Evolutionary conservation across 2,888 invertebrate genomes (phyloP), one percentile per base, ranked within the genome.

Genomic region (Pseudeuparius sepicola): DNA sequence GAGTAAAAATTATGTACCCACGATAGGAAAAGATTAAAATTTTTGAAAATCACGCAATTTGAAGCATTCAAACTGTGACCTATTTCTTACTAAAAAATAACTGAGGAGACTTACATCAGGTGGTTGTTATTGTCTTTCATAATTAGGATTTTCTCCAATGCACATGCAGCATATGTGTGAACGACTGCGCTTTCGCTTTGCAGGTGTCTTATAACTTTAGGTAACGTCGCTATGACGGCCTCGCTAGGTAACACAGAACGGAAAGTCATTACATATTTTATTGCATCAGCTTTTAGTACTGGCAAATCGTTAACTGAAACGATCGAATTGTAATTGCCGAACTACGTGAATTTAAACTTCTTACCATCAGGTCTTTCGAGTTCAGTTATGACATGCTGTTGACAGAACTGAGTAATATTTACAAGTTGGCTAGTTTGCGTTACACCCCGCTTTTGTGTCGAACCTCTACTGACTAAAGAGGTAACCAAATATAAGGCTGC

Each of bases 181-280:
- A 96, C 88, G 4, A 98, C 96, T 27, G 79, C 76, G 57, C 81
- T 83, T 14, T 77, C 73, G 1, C 86, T 73, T 11, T 66, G 60
- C 39, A 97, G 67, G 60, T 89, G 83, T 9, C 75, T 70, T 18
- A 92, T 76, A 49, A 96, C 61, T 40, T 81, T 70, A 0, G 92
- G 89, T 34, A 97, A 61, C 11, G 82, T 73, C 2, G 73, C 71
- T 25, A 81, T 59, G 23, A 96, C 67, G 7, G 83, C 67, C 43
- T 88, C 84, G 29, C 74, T 73, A 0, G 90, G 86, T 41, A 98
- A 67, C 49, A 96, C 74, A 37, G 85, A 85, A 38, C 98, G 75
- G 65, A 98, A 98, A 4, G 88, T 89, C 81, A 97, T 93, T 6
- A 97, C 64, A 57, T 90, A 98, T 59, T 97, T 97, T 34, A 99